These are phyloP conservation scores for Rhinella marina DNA, from an alignment of 2,797 vertebrate genomes.

Conservation along the genomic window DNA sequence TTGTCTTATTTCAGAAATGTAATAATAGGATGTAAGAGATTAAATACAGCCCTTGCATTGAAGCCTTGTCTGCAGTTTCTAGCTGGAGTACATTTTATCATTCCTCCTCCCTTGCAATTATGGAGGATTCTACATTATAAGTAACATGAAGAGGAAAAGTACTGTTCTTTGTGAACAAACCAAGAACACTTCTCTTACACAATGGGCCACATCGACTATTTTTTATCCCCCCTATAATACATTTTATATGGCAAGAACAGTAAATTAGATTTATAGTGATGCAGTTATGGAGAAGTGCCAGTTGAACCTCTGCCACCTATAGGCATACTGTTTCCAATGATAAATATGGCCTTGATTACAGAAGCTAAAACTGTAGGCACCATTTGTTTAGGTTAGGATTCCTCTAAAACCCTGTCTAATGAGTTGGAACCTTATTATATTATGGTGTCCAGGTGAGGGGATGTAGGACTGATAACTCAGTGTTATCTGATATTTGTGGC, in stretches of 20 bases:
- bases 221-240: not conserved
- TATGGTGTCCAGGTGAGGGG: not conserved
- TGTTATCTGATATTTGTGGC: no score
- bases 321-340: not conserved
- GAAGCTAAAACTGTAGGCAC: not conserved
- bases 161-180: not conserved
- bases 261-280: conserved; percentile 8
- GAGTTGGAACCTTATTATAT: not conserved
- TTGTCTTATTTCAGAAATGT: conserved; percentile 43
- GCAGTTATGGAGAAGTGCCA: not conserved
- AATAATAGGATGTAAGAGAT: conserved; percentile 39
- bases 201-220: not conserved
- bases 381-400: not conserved
- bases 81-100: conserved; percentile 15
- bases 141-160: not conserved
- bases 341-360: not conserved
- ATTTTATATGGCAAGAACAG: not conserved
- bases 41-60: conserved; percentile 46
- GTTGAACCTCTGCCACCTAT: not conserved
- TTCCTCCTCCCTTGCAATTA: conserved; percentile 9
- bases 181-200: not conserved
- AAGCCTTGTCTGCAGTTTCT: conserved; percentile 33
- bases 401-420: not conserved
- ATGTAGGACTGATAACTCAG: no score
- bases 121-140: not conserved